These are phyloP conservation scores for Apostichopus parvimensis DNA, from an alignment of 35 echinoderm and acorn worm genomes.

Conservation along the genomic window DNA sequence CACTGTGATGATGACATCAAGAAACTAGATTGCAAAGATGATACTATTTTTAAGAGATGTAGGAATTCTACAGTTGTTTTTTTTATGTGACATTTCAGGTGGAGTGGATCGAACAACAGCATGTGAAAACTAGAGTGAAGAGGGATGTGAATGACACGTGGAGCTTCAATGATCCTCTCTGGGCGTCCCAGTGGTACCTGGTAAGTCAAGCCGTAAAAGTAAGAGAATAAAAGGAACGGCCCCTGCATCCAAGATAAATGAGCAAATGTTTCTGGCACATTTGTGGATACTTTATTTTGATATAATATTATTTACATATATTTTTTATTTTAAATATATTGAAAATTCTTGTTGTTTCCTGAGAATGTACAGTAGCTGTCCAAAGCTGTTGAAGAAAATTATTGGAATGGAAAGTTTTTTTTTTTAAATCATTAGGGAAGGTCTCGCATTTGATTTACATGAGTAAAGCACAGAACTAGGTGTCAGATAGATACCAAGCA, in stretches of 20 bases:
- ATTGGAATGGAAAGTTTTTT: too few relatives aligned
- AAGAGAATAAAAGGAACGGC: not conserved
- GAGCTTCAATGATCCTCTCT: conserved; percentile 67
- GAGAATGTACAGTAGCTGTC: too few relatives aligned
- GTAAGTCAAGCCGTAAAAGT: conserved; percentile 55
- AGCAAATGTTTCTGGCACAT: not conserved
- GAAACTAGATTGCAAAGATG: conserved; percentile 5
- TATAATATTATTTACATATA: too few relatives aligned
- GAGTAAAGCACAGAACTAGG: too few relatives aligned
- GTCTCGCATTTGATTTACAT: too few relatives aligned
- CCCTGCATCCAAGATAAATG: not conserved
- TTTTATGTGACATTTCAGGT: conserved; percentile 54
- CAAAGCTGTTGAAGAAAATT: too few relatives aligned
- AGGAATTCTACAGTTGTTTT: not conserved
- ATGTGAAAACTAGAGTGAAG: conserved; percentile 73
- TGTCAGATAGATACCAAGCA: too few relatives aligned
- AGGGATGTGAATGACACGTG: conserved; percentile 37
- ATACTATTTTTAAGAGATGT: not conserved
- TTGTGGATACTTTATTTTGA: too few relatives aligned
- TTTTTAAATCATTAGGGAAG: too few relatives aligned
- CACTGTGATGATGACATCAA: conserved; percentile 13
- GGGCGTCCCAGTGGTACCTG: conserved; percentile 87
- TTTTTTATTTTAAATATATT: too few relatives aligned
- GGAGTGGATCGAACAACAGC: conserved; percentile 89
- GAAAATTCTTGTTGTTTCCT: too few relatives aligned